Evolutionary conservation across 1,140 invertebrate species (phyloP), one percentile per base, ranked within the genome.

Genomic region (Eupeodes corollae): DNA sequence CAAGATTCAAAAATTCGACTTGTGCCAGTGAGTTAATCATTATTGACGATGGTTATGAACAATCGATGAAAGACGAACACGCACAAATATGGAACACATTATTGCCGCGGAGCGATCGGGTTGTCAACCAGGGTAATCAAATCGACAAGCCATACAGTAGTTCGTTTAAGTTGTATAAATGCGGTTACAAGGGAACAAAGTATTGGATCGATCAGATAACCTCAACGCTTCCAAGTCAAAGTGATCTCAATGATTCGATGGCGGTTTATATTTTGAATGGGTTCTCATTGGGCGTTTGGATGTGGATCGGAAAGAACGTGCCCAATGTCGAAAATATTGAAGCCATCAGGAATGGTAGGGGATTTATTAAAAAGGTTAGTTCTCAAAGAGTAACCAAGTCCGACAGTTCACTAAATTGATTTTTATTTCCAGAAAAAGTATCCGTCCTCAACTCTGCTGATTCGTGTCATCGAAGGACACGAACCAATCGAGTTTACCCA

Each of bases 151-250:
- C 59, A 67, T 41, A 21, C 16, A 57, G 49, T 30, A 56, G 64
- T 67, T 47, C 71, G 50, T 62, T 87, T 6, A 79, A 80, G 52
- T 70, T 84, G 33, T 82, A 82, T 66, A 72, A 79, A 58, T 84
- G 86, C 74, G 76, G 77, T 50, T 81, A 89, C 55, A 83, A 83
- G 55, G 77, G 79, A 48, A 86, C 86, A 6, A 88, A 89, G 44
- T 82, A 93, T 43, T 82, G 90, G 52, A 79, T 95, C 1, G 83
- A 84, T 44, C 89, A 95, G 70, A 70, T 94, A 0, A 94, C 93
- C 67, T 78, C 79, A 32, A 88, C 88, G 1, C 86, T 89, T 15
- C 75, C 95, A 1, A 74, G 73, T 15, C 83, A 89, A 56, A 70
- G 75, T 12, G 91, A 96, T 72, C 73, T 97, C 30, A 75, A 78